phyloP scores from a whole-genome alignment of 2,797 vertebrate genomes.

The Neosilurus mollespiculum region DNA sequence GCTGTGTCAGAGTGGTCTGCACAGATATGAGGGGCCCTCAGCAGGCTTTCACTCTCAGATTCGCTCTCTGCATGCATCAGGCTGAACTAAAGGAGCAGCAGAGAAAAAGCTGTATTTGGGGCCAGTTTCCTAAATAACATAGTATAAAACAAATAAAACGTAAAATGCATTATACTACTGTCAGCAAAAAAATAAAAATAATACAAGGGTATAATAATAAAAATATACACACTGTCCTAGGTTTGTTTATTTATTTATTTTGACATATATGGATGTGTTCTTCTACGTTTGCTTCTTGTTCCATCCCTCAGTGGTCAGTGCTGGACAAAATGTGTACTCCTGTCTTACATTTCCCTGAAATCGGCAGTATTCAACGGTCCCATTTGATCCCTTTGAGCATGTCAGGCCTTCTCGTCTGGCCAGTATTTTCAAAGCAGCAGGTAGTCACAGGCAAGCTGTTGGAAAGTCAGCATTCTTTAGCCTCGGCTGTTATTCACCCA shows the following conservation, averaged over 20 bases:
- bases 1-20: constrained; percentile 33
- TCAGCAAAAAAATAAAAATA: constrained; percentile 49
- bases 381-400: constrained; percentile 91
- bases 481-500: constrained; percentile 80
- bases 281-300: constrained; percentile 18
- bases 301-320: constrained; percentile 28
- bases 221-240: constrained; percentile 48
- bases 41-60: constrained; percentile 41
- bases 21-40: constrained; percentile 35
- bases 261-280: constrained; percentile 4
- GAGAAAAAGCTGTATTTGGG: constrained; percentile 60
- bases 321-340: constrained; percentile 56
- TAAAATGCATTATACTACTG: constrained; percentile 65
- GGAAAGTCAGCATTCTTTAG: constrained; percentile 87
- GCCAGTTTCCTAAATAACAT: constrained; percentile 75
- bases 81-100: constrained; percentile 64
- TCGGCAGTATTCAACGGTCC: constrained; percentile 82
- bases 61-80: constrained; percentile 55
- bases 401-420: constrained; percentile 88
- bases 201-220: constrained; percentile 53
- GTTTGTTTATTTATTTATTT: constrained; percentile 48
- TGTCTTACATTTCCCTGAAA: constrained; percentile 78
- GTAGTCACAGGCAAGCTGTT: constrained; percentile 90
- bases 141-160: constrained; percentile 72
- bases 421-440: constrained; percentile 98